Conservation (phyloP, 2,888 invertebrate genomes). For the Zaprionus lineosus region DNA sequence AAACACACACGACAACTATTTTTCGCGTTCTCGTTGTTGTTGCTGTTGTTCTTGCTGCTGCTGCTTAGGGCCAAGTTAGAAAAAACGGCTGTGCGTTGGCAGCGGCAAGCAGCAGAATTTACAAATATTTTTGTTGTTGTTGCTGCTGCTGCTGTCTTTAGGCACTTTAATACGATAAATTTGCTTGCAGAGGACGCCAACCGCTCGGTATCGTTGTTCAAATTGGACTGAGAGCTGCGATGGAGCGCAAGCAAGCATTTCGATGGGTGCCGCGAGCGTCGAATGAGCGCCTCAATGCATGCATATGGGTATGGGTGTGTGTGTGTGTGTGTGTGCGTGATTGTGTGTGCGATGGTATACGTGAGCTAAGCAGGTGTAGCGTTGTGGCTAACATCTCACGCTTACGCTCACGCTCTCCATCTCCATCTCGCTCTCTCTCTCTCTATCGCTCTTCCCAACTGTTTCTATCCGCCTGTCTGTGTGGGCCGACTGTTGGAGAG, state of each 20-base stretch:
- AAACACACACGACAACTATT: slow-evolving; percentile 47
- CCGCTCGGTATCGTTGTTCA: slow-evolving; percentile 82
- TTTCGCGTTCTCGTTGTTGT: slow-evolving; percentile 30
- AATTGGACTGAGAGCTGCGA: slow-evolving; percentile 74
- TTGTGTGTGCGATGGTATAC: slow-evolving; percentile 14
- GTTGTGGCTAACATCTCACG: background rate
- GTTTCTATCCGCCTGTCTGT: background rate
- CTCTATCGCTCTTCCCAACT: background rate
- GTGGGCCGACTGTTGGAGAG: slow-evolving; percentile 25
- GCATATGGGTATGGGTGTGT: slow-evolving; percentile 1
- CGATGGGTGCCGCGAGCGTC: slow-evolving; percentile 48
- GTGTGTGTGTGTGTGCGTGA: background rate
- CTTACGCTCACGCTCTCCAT: too few relatives aligned
- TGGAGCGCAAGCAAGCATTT: slow-evolving; percentile 60
- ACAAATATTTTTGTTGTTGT: slow-evolving; percentile 42
- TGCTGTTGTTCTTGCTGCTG: slow-evolving; percentile 28
- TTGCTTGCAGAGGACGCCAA: slow-evolving; percentile 70
- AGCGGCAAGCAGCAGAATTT: slow-evolving; percentile 53
- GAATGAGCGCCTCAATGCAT: slow-evolving; percentile 28
- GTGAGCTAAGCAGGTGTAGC: slow-evolving; percentile 47
- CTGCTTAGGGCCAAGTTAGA: slow-evolving; percentile 65
- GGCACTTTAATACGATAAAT: slow-evolving; percentile 44
- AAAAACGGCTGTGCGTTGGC: slow-evolving; percentile 57
- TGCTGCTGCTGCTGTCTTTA: slow-evolving; percentile 42
- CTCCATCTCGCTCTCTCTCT: slow-evolving; percentile 4